Evolutionary conservation across 2,888 invertebrate genomes (phyloP), one percentile per base, ranked within the genome.

Genomic region (Lacanobia wlatinum): DNA sequence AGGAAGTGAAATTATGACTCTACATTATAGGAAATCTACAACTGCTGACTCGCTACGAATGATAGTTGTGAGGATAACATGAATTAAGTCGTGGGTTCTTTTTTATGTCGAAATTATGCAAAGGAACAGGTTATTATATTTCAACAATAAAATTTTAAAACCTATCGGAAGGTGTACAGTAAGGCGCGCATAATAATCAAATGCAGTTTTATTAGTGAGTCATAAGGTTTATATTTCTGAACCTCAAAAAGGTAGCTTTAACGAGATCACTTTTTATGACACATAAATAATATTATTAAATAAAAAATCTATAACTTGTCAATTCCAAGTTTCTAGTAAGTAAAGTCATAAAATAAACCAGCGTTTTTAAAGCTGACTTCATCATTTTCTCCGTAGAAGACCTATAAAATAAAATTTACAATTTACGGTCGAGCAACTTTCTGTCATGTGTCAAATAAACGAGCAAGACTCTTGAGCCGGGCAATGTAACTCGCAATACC

Each of bases 71-170:
- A 9, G 16, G 18, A 50, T 70, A 6, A 0, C 16, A n/a, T n/a
- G n/a, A n/a, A n/a, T 59, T 4, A 14, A 52, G 1, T 23, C 18
- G n/a, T 52, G 28, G 21, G 38, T 43, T 52, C n/a, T 69, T 62
- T 52, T 8, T 55, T 55, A 62, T 28, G 28, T 66, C 16, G 43
- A 50, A 69, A 69, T 50, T 55, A 53, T 80, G 34, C 16, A 46
- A 43, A 3, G 55, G 4, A n/a, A 23, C 52, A 14, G 38, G 21
- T 74, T 74, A 58, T 62, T 66, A 80, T 48, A 55, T 64, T 76
- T 56, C 14, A 64, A 64, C 61, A 56, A 28, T 76, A 70, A 75
- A 66, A 67, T 56, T 76, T 76, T 64, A 81, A 12, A 56, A 64
- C 56, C 53, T 38, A 58, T 71, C 16, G 67, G 6, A 64, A 61